Evolutionary conservation across 1,140 invertebrate genomes (phyloP).

Genomic region (Thalassaphorura encarpata): DNA sequence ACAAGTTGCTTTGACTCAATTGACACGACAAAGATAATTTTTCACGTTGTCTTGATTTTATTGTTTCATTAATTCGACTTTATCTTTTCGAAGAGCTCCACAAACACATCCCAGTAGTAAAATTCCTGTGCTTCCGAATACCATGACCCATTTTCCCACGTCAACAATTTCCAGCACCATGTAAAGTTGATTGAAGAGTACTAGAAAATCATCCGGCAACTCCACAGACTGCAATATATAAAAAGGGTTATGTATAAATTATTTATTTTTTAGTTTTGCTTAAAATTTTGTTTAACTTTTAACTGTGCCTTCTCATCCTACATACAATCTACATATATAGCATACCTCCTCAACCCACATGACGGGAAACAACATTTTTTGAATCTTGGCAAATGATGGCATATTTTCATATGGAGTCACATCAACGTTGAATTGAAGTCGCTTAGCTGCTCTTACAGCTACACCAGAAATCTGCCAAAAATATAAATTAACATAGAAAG

Average conservation of each 20-base stretch:
- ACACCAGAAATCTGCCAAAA: conserved; percentile 30
- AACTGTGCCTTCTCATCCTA: not conserved
- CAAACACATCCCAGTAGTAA: not conserved
- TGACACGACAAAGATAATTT: too few relatives aligned
- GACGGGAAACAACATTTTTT: conserved; percentile 43
- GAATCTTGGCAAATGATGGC: conserved; percentile 38
- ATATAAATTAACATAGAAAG: not conserved
- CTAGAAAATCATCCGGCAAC: conserved; percentile 13
- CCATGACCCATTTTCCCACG: conserved; percentile 11
- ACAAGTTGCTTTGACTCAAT: too few relatives aligned
- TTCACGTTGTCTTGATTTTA: too few relatives aligned
- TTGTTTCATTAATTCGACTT: too few relatives aligned
- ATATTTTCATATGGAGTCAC: conserved; percentile 37
- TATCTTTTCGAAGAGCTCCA: not conserved
- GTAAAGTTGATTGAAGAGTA: conserved; percentile 8
- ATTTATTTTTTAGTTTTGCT: not conserved
- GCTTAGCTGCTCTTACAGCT: conserved; percentile 30
- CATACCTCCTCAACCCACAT: conserved; percentile 47
- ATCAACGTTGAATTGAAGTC: conserved; percentile 37
- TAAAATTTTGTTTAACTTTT: not conserved
- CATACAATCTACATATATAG: not conserved
- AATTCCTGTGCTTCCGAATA: conserved; percentile 2
- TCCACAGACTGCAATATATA: conserved; percentile 10
- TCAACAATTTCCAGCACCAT: conserved; percentile 5
- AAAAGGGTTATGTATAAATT: not conserved